Conservation (phyloP, 2,113 vertebrate species). For the Megaceryle torquata region DNA sequence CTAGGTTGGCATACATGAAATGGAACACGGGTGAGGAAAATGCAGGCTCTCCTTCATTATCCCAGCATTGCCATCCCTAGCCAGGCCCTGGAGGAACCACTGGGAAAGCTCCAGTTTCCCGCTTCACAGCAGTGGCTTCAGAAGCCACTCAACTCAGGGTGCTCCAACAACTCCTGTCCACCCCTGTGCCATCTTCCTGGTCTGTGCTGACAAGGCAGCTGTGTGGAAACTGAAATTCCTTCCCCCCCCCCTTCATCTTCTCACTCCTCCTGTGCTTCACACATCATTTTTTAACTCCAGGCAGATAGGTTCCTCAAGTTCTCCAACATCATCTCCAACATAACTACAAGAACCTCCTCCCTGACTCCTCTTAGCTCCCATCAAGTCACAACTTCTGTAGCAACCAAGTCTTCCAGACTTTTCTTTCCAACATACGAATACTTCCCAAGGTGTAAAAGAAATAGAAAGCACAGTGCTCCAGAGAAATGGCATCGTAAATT, state of each 20-base stretch:
- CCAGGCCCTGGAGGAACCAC: neutral
- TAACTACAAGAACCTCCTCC: neutral
- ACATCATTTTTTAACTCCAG: neutral
- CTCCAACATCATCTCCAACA: neutral
- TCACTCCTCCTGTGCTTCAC: neutral
- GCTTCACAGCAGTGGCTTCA: neutral
- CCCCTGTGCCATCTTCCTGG: neutral
- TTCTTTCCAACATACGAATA: accelerated
- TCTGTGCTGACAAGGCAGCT: neutral
- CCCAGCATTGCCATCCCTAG: neutral
- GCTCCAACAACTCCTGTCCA: neutral
- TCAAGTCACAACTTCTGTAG: neutral
- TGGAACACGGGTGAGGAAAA: accelerated
- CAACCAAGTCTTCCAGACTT: neutral
- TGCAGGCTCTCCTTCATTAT: neutral
- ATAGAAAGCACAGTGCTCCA: neutral
- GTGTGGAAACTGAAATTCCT: neutral
- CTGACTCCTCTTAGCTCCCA: neutral
- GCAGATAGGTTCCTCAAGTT: neutral
- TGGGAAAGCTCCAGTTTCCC: neutral
- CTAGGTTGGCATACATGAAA: neutral
- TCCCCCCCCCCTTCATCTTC: neutral
- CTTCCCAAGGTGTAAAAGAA: neutral
- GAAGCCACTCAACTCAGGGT: accelerated
- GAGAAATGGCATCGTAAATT: neutral